Percentiles rank a stretch among this genome's conserved stretches.
Conservation (phyloP, 2,113 vertebrate genomes). For the Apteryx owenii region DNA sequence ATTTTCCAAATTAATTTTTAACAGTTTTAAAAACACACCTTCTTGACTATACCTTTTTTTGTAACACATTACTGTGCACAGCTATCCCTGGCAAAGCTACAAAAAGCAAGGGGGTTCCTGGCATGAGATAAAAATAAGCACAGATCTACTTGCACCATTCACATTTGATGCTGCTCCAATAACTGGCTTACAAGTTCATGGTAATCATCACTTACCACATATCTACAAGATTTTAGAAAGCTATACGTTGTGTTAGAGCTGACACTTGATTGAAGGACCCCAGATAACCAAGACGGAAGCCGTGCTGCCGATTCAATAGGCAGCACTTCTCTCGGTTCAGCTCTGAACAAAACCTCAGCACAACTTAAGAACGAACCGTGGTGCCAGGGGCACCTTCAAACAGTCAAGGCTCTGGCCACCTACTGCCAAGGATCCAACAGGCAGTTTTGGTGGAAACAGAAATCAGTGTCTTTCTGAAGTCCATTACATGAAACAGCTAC, state of each 20-base stretch:
- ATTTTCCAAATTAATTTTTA: accelerated
- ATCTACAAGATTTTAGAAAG: accelerated
- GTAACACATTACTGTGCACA: neutral
- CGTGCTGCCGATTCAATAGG: accelerated
- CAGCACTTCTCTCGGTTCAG: neutral
- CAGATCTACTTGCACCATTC: no score
- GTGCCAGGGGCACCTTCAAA: accelerated
- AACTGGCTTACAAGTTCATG: accelerated
- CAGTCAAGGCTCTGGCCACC: accelerated
- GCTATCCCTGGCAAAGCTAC: neutral
- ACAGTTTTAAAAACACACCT: neutral
- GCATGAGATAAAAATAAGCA: accelerated
- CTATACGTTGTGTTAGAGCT: accelerated
- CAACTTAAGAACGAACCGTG: neutral
- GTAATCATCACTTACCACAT: accelerated
- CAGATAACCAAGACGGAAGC: neutral
- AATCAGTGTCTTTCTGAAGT: neutral
- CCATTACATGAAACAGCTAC: neutral
- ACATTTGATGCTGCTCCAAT: neutral
- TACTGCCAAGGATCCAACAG: accelerated
- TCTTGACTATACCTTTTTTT: neutral
- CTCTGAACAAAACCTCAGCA: neutral
- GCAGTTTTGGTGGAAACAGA: neutral
- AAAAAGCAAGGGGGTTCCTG: no score
- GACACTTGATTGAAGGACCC: no score